Evolutionary conservation across 2,113 vertebrate species (phyloP).

Genomic region (Puntigrus tetrazona): DNA sequence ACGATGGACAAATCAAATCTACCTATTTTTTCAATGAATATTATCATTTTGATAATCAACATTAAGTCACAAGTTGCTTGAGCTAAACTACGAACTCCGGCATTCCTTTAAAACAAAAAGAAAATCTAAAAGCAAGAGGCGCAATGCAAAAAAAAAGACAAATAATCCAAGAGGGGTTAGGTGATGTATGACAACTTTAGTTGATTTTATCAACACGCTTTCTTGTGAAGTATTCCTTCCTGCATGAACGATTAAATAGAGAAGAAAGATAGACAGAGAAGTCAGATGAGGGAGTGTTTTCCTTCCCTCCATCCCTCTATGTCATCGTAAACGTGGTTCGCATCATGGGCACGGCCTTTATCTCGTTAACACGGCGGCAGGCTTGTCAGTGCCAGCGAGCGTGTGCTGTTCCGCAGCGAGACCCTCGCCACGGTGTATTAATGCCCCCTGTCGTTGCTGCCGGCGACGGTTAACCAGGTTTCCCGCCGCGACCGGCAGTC

Average conservation of each 20-base stretch:
- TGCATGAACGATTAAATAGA: slow-evolving; percentile 2
- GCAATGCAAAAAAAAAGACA: not conserved
- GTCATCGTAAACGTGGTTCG: slow-evolving; percentile 39
- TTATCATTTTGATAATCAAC: not conserved
- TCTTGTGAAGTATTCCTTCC: not conserved
- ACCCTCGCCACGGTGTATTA: slow-evolving; percentile 57
- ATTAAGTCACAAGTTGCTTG: not conserved
- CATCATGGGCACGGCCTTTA: slow-evolving; percentile 55
- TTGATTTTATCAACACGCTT: slow-evolving; percentile 15
- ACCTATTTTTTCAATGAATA: no score
- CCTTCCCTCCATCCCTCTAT: slow-evolving; percentile 26
- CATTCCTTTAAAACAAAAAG: not conserved
- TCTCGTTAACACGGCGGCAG: slow-evolving; percentile 56
- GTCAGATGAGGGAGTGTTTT: not conserved
- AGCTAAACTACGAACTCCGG: not conserved
- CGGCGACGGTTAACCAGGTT: slow-evolving; percentile 45
- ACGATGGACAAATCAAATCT: not conserved
- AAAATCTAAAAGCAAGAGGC: not conserved
- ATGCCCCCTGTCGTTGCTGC: slow-evolving; percentile 54
- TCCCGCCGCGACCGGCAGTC: slow-evolving; percentile 47
- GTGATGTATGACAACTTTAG: slow-evolving; percentile 25
- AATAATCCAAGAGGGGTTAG: not conserved
- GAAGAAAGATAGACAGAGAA: slow-evolving; percentile 19
- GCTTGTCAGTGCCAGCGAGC: slow-evolving; percentile 47
- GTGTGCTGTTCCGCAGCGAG: slow-evolving; percentile 48